These are phyloP conservation scores for Tragulus kanchil DNA, from an alignment of 2,113 vertebrate genomes.

Conservation along the genomic window DNA sequence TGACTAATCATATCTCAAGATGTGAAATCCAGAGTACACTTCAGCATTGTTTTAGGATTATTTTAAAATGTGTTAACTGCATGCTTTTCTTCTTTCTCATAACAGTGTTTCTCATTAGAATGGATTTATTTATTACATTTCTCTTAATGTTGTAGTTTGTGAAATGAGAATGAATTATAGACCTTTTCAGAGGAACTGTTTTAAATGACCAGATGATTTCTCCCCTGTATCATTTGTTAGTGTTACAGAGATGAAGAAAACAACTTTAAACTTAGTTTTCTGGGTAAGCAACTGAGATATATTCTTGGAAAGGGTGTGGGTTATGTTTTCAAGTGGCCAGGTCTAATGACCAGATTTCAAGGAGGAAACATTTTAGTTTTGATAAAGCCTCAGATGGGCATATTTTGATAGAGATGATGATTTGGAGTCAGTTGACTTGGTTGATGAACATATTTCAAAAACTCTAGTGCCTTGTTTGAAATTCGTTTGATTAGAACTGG, in stretches of 20 bases:
- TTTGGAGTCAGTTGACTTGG: neutral
- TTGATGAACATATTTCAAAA: neutral
- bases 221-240: constrained; percentile 17
- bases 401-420: neutral
- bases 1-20: constrained; percentile 80
- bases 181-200: constrained; percentile 35
- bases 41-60: constrained; percentile 84
- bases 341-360: neutral
- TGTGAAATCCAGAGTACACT: constrained; percentile 72
- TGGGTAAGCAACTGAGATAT: neutral
- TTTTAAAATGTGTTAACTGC: constrained; percentile 84
- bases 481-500: neutral
- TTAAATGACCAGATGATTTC: neutral
- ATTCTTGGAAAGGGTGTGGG: neutral
- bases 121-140: constrained; percentile 85
- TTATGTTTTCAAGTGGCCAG: neutral
- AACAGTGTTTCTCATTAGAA: constrained; percentile 83
- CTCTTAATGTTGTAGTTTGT: constrained; percentile 70
- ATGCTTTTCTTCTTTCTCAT: constrained; percentile 82
- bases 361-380: neutral
- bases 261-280: constrained; percentile 29
- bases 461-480: neutral
- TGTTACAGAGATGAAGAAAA: constrained; percentile 21
- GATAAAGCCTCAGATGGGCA: neutral
- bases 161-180: constrained; percentile 82